A percentile compares a stretch with the other conserved stretches of the same genome.
These are phyloP conservation scores for Tricholauxania praeusta DNA, from an alignment of 2,888 invertebrate species.

Conservation along the genomic window DNA sequence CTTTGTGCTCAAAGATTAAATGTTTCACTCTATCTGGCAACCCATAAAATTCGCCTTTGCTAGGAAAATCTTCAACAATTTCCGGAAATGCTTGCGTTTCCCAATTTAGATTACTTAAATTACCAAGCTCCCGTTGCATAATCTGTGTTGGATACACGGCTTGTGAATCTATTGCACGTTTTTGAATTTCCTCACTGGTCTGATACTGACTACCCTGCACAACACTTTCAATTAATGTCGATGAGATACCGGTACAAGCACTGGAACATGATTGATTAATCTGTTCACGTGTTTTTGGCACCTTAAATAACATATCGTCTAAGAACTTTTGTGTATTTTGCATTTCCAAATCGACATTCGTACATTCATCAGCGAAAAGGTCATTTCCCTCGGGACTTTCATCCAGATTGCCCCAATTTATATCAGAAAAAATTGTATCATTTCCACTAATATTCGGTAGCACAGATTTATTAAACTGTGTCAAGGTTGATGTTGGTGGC, in stretches of 20 bases:
- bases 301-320: constrained; percentile 58
- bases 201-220: constrained; percentile 63
- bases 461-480: constrained; percentile 20
- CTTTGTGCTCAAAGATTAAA: constrained; percentile 80
- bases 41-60: constrained; percentile 79
- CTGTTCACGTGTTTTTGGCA: constrained; percentile 47
- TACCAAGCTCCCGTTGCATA: constrained; percentile 47
- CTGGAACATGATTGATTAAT: background rate
- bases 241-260: background rate
- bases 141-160: constrained; percentile 5
- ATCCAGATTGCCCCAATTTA: constrained; percentile 50
- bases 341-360: constrained; percentile 43
- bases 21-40: constrained; percentile 78
- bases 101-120: constrained; percentile 59
- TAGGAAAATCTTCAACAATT: constrained; percentile 52
- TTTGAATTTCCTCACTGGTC: constrained; percentile 55
- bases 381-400: constrained; percentile 46
- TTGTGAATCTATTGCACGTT: constrained; percentile 47
- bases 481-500: constrained; percentile 31
- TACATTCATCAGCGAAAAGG: constrained; percentile 48
- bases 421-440: constrained; percentile 53
- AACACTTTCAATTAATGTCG: constrained; percentile 22
- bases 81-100: constrained; percentile 59
- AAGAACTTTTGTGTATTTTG: constrained; percentile 65
- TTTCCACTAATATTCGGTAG: constrained; percentile 37